Conservation (phyloP, 2,888 invertebrate species). For the Lomographa bimaculata region DNA sequence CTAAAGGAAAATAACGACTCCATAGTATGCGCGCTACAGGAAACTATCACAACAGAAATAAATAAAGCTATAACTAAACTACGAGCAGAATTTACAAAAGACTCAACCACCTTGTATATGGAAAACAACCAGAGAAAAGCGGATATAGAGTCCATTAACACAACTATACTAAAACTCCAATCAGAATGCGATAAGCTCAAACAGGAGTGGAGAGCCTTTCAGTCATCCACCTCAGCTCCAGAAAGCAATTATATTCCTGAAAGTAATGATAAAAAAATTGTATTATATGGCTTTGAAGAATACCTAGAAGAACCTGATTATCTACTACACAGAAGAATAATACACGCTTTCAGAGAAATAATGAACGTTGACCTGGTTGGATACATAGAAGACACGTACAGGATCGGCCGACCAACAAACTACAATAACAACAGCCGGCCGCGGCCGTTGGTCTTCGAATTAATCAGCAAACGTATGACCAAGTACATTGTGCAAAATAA, state of each 20-base stretch:
- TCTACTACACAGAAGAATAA: background rate
- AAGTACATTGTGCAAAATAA: background rate
- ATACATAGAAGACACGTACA: conserved; percentile 2
- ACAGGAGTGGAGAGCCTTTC: background rate
- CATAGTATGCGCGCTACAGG: background rate
- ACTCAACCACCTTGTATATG: background rate
- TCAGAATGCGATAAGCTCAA: background rate
- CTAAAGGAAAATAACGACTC: conserved; percentile 1
- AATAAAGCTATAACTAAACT: conserved; percentile 1
- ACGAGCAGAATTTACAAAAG: background rate
- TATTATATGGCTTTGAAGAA: background rate
- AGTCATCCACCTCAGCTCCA: background rate
- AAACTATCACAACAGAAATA: background rate
- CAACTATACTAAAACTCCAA: background rate
- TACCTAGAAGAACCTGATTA: conserved; percentile 1
- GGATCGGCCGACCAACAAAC: background rate
- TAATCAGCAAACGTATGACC: conserved; percentile 1
- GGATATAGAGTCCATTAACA: background rate
- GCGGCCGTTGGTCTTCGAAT: background rate
- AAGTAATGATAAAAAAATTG: background rate
- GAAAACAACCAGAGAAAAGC: background rate
- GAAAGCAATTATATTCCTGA: background rate
- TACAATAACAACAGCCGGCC: too few species aligned
- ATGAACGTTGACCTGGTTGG: background rate
- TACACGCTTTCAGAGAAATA: background rate